Base-by-base conservation (phyloP, 2,888 invertebrate genomes). In the Sminthurinus aureus region DNA sequence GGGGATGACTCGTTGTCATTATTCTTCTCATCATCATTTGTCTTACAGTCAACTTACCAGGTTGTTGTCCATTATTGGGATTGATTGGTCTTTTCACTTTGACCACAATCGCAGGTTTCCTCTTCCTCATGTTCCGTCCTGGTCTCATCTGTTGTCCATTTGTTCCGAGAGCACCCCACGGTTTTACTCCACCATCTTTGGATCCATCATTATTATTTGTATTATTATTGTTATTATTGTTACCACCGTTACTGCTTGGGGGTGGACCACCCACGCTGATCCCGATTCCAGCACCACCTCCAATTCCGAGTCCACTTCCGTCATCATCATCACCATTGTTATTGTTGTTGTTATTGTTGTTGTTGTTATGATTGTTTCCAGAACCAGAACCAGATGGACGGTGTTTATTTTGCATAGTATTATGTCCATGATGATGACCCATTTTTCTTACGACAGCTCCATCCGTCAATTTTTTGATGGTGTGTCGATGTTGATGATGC, bases 91-190 rank as follows among this genome's bases (percentile, higher is more conserved):
- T 15, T 18, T 86, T 83, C 20, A 87, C 86, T 77, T 87, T 87
- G 0, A 87, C 87, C 58, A 87, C 84, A 51, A 85, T 84, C 0
- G 86, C 83, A 12, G 87, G 87, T 75, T 87, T 87, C 74, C 85
- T 81, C n/a, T 83, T 86, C 64, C 87, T 20, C 15, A 73, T 18
- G 1, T n/a, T 58, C 6, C 81, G 73, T 38, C 38, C 38, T 24
- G 81, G 69, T 9, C 64, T n/a, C 15, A 52, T 9, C 4, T 8
- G 13, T 38, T 82, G 75, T 50, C 18, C 22, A 66, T 66, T 22
- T 66, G 22, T 20, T 9, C 82, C 82, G 20, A 82, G 24, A 18
- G 66, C 82, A 13, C 82, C 82, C 82, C 82, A 82, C 8, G 77
- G 51, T 52, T 77, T 77, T 20, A 13, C n/a, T 4, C 67, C 66